Evolutionary conservation across 2,113 vertebrate species (phyloP).

Genomic region (Chitala chitala): DNA sequence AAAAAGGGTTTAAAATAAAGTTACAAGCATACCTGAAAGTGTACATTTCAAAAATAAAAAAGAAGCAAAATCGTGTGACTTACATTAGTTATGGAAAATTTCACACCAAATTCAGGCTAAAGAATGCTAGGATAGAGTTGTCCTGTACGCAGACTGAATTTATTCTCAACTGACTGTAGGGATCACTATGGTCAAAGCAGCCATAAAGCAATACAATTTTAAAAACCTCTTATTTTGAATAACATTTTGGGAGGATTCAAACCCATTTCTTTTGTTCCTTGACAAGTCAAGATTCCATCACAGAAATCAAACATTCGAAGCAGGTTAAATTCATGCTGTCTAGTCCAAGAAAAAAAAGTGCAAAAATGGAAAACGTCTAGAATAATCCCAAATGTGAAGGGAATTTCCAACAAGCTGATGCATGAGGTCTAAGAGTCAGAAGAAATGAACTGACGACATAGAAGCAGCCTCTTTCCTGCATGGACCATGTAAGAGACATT

Average conservation of each 20-base stretch:
- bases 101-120: not conserved
- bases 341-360: too few relatives aligned
- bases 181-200: not conserved
- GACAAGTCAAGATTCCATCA: too few relatives aligned
- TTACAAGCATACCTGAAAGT: constrained; percentile 29
- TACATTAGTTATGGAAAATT: constrained; percentile 10
- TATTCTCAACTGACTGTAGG: not conserved
- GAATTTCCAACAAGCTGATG: too few relatives aligned
- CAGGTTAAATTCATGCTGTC: too few relatives aligned
- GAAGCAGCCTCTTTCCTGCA: too few relatives aligned
- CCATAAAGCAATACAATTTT: not conserved
- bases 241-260: not conserved
- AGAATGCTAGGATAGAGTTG: not conserved
- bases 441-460: too few relatives aligned
- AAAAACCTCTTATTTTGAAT: not conserved
- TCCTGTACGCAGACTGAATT: not conserved
- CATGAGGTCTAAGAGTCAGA: too few relatives aligned
- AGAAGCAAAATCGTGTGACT: constrained; percentile 22
- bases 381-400: too few relatives aligned
- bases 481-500: too few relatives aligned
- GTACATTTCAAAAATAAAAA: constrained; percentile 28
- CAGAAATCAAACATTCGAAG: too few relatives aligned
- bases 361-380: too few relatives aligned
- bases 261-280: too few relatives aligned
- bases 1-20: constrained; percentile 22